Conservation (phyloP, 2,113 vertebrate species). For the Neolamprologus caudopunctatus region DNA sequence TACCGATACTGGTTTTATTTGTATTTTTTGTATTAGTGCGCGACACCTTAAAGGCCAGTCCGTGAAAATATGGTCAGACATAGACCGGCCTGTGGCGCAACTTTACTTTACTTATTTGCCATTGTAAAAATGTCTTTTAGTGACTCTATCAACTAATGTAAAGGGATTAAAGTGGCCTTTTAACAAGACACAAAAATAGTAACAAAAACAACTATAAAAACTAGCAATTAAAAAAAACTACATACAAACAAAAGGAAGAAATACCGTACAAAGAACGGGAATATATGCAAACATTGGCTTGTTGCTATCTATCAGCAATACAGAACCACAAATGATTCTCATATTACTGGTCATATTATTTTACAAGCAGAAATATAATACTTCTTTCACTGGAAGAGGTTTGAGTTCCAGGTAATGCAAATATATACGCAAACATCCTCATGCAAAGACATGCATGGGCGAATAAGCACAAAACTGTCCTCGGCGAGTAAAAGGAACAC, state of each 20-base stretch:
- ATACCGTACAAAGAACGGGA: accelerated
- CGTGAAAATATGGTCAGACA: accelerated
- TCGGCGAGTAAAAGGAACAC: accelerated
- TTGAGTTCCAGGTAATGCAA: not conserved
- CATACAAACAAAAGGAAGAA: not conserved
- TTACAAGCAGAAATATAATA: not conserved
- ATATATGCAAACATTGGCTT: not conserved
- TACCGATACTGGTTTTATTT: accelerated
- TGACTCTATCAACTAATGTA: not conserved
- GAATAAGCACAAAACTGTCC: not conserved
- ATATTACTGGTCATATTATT: not conserved
- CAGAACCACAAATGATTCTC: not conserved
- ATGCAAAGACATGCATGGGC: not conserved
- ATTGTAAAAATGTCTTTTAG: not conserved
- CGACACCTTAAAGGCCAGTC: not conserved
- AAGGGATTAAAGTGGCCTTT: not conserved
- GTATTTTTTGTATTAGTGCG: not conserved
- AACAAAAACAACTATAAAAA: not conserved
- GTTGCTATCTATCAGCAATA: not conserved
- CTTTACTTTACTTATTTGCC: not conserved
- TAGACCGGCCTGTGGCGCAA: not conserved
- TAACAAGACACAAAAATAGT: not conserved
- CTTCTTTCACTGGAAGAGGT: not conserved
- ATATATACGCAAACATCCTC: not conserved
- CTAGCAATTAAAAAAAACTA: not conserved